Conservation (phyloP, 2,797 vertebrate species). For the Stomatorhinus walkeri region DNA sequence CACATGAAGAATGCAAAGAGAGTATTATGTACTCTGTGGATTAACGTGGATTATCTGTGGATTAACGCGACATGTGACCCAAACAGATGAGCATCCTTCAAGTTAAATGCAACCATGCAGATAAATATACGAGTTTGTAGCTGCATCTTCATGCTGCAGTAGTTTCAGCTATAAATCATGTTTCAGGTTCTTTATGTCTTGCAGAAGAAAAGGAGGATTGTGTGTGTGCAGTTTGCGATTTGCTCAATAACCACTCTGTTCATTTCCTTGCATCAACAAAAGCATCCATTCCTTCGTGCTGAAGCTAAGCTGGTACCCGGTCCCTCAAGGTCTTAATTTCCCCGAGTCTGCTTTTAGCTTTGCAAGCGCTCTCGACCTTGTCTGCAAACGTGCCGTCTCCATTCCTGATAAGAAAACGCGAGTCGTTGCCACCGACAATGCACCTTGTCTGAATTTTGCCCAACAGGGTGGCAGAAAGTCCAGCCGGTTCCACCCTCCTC, state of each 20-base stretch:
- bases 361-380: not conserved
- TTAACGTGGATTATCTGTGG: not conserved
- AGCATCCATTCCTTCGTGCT: not conserved
- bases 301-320: not conserved
- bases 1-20: not conserved
- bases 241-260: not conserved
- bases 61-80: not conserved
- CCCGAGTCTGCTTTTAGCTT: not conserved
- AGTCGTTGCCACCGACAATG: not conserved
- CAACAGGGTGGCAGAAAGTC: not conserved
- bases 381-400: not conserved
- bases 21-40: not conserved
- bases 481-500: not conserved
- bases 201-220: not conserved
- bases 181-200: not conserved
- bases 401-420: not conserved
- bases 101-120: not conserved
- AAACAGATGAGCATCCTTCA: not conserved
- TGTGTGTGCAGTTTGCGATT: not conserved
- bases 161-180: not conserved
- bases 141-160: not conserved
- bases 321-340: not conserved
- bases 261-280: not conserved
- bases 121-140: not conserved
- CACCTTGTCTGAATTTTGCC: not conserved